Base-by-base conservation (phyloP, 1,140 invertebrate genomes). In the Reticulitermes speratus region DNA sequence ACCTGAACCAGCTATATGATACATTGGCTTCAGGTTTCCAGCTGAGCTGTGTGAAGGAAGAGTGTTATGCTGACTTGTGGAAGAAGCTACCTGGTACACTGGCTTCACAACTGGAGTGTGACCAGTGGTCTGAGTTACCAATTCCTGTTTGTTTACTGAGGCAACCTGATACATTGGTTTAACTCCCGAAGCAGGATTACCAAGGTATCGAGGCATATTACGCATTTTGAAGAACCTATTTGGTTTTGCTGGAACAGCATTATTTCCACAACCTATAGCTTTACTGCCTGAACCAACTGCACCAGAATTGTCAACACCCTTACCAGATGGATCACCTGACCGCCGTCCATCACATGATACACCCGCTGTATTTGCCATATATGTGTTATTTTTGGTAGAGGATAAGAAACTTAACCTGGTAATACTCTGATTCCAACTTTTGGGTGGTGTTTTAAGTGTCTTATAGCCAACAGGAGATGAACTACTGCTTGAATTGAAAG, bases 181-280 rank as follows among this genome's bases (percentile, higher is more conserved):
- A 0, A 94, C 94, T 0, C 93, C 93, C 0, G 93, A 93, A 0
- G 93, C 92, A 0, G 93, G 93, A 88, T 94, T 94, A 0, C 93
- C 93, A n/a, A 94, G 88, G 87, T 92, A 94, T 87, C 93, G 89
- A 0, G 93, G 93, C 87, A 92, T 91, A 87, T 94, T 94, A 32
- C 93, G 89, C 88, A 92, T 91, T 87, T 94, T 94, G 86, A 94
- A 94, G 75, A 94, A 94, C 87, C 93, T 93, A 0, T 92, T 91
- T 0, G 93, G 92, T 82, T 93, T 93, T 0, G 90, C 91, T 7
- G 90, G 88, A 75, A 75, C n/a, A n/a, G 65, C 5, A 75, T 30
- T 91, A 25, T 30, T 75, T 75, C 25, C n/a, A 75, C n/a, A n/a
- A 30, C 65, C n/a, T 9, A 30, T 25, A 30, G 65, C 8, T 75